phyloP scores from a whole-genome alignment of 2,888 invertebrate species.

The Microplitis manilae region DNA sequence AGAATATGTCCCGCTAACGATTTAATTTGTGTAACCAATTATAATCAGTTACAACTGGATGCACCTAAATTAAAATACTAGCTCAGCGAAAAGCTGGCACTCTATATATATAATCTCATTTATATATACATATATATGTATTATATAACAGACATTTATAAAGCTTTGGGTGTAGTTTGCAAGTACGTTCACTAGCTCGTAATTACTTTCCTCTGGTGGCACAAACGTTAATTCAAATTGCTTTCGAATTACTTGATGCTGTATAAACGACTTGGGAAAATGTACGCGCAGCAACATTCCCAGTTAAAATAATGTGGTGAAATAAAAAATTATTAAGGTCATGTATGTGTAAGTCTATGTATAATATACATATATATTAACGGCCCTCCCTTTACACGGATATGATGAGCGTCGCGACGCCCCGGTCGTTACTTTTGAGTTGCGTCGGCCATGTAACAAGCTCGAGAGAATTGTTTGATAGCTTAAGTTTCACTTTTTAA shows the following conservation, averaged over 20 bases:
- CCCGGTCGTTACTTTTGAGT: conserved; percentile 1
- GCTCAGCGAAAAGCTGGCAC: conserved; percentile 22
- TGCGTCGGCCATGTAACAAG: conserved; percentile 29
- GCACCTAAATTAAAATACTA: conserved; percentile 24
- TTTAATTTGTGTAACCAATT: conserved; percentile 65
- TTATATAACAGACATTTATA: conserved; percentile 30
- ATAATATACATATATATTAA: conserved; percentile 1
- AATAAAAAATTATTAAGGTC: not conserved
- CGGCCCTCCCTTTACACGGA: not conserved
- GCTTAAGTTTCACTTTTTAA: conserved; percentile 16
- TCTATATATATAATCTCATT: conserved; percentile 17
- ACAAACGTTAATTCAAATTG: conserved; percentile 66
- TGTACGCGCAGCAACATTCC: not conserved
- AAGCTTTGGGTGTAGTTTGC: conserved; percentile 34
- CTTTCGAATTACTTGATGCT: conserved; percentile 65
- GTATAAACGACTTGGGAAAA: conserved; percentile 29
- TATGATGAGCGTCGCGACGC: not conserved
- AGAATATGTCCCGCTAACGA: conserved; percentile 37
- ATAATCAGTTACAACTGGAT: conserved; percentile 56
- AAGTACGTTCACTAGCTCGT: conserved; percentile 56
- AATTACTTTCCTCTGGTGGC: conserved; percentile 65
- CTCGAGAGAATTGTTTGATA: conserved; percentile 25
- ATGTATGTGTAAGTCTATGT: not conserved
- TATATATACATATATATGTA: conserved; percentile 39
- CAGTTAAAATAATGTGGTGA: not conserved